Conservation (phyloP, 2,888 invertebrate genomes). For the Bellardia bayeri region DNA sequence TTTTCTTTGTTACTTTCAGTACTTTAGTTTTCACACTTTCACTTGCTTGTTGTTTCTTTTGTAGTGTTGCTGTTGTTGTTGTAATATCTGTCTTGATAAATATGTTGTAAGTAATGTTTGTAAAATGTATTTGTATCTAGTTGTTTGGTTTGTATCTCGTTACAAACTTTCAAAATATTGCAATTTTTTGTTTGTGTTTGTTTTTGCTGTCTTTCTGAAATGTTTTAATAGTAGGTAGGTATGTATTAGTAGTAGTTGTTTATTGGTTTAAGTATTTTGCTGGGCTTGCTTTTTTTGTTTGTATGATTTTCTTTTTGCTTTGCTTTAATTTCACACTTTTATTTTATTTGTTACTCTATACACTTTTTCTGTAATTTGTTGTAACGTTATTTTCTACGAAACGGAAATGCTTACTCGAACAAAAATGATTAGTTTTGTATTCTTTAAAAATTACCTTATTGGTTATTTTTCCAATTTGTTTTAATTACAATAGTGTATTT, state of each 20-base stretch:
- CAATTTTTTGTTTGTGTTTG: too few species aligned
- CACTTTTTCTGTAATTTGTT: background rate
- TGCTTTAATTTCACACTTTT: conserved; percentile 37
- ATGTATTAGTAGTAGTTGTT: too few species aligned
- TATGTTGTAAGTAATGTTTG: too few species aligned
- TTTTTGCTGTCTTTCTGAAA: too few species aligned
- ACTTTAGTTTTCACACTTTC: conserved; percentile 63
- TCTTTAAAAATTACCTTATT: too few species aligned
- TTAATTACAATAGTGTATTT: conserved; percentile 44
- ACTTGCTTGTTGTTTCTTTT: conserved; percentile 42
- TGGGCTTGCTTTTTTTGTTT: too few species aligned
- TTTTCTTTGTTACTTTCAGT: background rate
- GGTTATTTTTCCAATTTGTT: conserved; percentile 45
- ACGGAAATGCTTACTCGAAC: conserved; percentile 48
- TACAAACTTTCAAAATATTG: too few species aligned
- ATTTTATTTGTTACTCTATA: background rate
- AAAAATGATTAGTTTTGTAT: too few species aligned
- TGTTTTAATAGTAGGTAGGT: too few species aligned
- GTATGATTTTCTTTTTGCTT: conserved; percentile 32
- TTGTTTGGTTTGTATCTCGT: too few species aligned
- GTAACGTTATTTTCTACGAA: conserved; percentile 43
- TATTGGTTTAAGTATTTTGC: too few species aligned
- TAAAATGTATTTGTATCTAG: too few species aligned
- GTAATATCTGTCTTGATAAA: conserved; percentile 6
- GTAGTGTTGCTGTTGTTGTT: background rate